Base-by-base conservation (phyloP, 2,113 vertebrate species). In the Saccopteryx bilineata region DNA sequence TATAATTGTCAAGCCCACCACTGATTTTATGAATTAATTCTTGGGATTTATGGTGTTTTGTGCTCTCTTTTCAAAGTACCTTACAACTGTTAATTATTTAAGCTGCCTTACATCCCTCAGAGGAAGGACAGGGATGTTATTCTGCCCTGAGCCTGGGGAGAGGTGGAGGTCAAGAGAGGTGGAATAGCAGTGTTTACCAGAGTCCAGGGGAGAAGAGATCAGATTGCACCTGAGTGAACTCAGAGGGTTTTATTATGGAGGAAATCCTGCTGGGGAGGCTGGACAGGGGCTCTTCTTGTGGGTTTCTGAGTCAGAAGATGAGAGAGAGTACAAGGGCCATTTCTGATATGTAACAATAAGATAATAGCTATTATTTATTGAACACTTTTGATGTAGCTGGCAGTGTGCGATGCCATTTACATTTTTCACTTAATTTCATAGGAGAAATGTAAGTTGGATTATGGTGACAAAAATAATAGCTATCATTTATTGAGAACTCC, bases 21-120 rank as follows among this genome's bases (percentile, higher is more conserved):
- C 94, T 91, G 97, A 91, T 97, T 97, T 97, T 87, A 94, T 92
- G 93, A 97, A 98, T 97, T 97, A 97, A 96, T 96, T 96, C 88
- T 66, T 15, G 24, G 88, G 84, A 96, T 94, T 97, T 96, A 95
- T 79, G 78, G 68, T 66, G 54, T 95, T 96, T 95, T 89, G 68
- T 17, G 9, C 31, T 95, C 84, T 86, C 88, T 96, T 97, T 97
- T 96, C 94, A 97, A 96, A 97, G 86, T 69, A 90, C 79, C 91
- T 91, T 91, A 94, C 69, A 86, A 86, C 79, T 7, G 56, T 96
- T 97, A 98, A 97, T 97, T 98, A 97, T 97, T 97, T 97, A 97
- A 97, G 96, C 90, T 0, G 19, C 60, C 63, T 95, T 88, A 80
- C 21, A 54, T 66, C 85, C 71, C 78, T 86, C 74, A 58, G 91